These are phyloP conservation scores for Heterodera carotae DNA, from an alignment of 1,140 invertebrate species.

Conservation along the genomic window DNA sequence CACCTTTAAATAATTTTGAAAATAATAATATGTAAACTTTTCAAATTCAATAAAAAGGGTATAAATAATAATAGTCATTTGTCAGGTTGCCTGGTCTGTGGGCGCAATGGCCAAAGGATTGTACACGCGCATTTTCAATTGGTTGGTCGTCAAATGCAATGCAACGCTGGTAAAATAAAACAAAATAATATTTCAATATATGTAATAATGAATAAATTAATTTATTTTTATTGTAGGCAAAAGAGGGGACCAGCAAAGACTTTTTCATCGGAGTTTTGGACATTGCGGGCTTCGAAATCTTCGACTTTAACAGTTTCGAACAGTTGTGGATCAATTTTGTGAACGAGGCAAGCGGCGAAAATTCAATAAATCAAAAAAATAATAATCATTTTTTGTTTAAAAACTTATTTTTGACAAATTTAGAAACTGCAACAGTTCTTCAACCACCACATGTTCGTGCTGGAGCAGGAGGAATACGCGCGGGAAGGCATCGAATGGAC, in stretches of 20 bases:
- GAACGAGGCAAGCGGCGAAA: slow-evolving; percentile 75
- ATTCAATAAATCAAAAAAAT: too few species aligned
- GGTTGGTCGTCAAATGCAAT: slow-evolving; percentile 66
- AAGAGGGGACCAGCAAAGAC: slow-evolving; percentile 58
- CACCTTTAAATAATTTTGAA: too few species aligned
- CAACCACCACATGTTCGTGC: slow-evolving; percentile 99
- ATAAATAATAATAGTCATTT: background rate
- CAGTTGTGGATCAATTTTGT: slow-evolving; percentile 99
- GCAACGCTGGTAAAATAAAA: slow-evolving; percentile 43
- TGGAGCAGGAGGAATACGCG: slow-evolving; percentile 99
- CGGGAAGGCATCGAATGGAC: slow-evolving; percentile 96
- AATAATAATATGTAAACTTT: too few species aligned
- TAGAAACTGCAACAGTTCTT: slow-evolving; percentile 96
- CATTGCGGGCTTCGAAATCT: slow-evolving; percentile 99
- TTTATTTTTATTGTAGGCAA: slow-evolving; percentile 32
- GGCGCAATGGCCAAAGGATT: slow-evolving; percentile 67
- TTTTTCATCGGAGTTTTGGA: slow-evolving; percentile 86
- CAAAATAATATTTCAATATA: background rate
- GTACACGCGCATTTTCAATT: slow-evolving; percentile 64
- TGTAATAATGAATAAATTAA: background rate
- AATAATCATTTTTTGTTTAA: background rate
- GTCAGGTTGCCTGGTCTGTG: slow-evolving; percentile 67
- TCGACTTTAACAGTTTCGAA: slow-evolving; percentile 98
- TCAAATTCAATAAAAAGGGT: slow-evolving; percentile 29
- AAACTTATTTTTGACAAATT: slow-evolving; percentile 10